These are phyloP conservation scores for Nixonia krombeini DNA, from an alignment of 1,140 invertebrate genomes.

Conservation along the genomic window DNA sequence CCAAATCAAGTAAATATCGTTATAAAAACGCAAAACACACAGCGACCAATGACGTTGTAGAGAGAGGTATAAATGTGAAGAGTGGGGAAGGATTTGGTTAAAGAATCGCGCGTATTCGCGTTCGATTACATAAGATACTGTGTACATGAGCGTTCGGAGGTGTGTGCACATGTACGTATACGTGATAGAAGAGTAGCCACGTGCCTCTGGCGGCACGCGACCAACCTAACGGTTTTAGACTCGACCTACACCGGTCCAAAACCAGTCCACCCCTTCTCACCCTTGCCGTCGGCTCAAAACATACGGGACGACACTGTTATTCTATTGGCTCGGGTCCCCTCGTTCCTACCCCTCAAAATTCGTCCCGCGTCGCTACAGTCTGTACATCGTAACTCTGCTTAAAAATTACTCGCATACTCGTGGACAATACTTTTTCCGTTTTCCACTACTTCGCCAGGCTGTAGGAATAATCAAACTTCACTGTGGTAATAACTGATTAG, in stretches of 20 bases:
- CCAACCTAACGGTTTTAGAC: constrained; percentile 69
- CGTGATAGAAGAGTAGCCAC: constrained; percentile 56
- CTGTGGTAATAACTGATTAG: no score
- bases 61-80: constrained; percentile 18
- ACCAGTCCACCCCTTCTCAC: constrained; percentile 69
- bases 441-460: no score
- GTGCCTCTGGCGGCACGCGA: constrained; percentile 68
- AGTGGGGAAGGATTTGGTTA: constrained; percentile 17
- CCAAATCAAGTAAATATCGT: no score
- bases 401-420: constrained; percentile 3
- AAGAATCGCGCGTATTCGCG: not conserved
- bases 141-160: constrained; percentile 5
- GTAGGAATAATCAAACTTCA: no score
- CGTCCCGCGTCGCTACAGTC: constrained; percentile 31
- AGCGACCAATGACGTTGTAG: constrained; percentile 4
- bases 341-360: constrained; percentile 46
- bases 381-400: constrained; percentile 10
- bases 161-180: constrained; percentile 6
- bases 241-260: constrained; percentile 59
- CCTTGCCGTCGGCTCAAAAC: constrained; percentile 63
- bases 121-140: constrained; percentile 12
- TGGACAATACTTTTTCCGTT: constrained; percentile 42
- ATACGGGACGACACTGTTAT: constrained; percentile 66
- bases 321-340: constrained; percentile 60
- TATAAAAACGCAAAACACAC: no score